phyloP scores from a whole-genome alignment of 2,888 invertebrate species.

The Lochmaea crataegi region DNA sequence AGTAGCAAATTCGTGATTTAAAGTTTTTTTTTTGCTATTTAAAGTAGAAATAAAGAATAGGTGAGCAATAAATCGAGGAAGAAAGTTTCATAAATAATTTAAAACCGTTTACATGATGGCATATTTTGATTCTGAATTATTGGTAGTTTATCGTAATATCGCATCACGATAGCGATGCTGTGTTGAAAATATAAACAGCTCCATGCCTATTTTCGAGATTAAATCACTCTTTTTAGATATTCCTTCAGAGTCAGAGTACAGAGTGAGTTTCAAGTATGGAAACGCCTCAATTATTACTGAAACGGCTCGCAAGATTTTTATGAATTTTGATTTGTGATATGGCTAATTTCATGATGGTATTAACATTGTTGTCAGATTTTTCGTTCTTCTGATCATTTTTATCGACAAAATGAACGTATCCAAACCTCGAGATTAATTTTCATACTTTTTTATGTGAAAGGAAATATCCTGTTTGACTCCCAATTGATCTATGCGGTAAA shows the following conservation, averaged over 20 bases:
- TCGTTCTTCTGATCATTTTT: no score
- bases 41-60: neutral
- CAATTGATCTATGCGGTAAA: neutral
- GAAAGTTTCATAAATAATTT: constrained; percentile 3
- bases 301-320: no score
- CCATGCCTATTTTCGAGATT: no score
- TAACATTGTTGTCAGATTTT: no score
- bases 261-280: no score
- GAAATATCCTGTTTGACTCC: neutral
- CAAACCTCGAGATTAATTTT: no score
- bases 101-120: neutral
- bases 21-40: neutral
- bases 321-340: no score
- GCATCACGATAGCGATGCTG: neutral
- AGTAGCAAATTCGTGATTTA: constrained; percentile 16
- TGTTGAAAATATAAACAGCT: neutral
- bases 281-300: no score
- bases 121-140: constrained; percentile 7
- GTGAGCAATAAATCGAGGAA: neutral
- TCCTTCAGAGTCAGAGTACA: no score
- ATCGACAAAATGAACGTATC: no score
- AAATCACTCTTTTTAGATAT: no score
- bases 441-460: neutral
- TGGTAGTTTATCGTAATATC: neutral
- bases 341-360: no score